Base-by-base conservation (phyloP, 1,140 invertebrate species). In the Heliconius hermathena region DNA sequence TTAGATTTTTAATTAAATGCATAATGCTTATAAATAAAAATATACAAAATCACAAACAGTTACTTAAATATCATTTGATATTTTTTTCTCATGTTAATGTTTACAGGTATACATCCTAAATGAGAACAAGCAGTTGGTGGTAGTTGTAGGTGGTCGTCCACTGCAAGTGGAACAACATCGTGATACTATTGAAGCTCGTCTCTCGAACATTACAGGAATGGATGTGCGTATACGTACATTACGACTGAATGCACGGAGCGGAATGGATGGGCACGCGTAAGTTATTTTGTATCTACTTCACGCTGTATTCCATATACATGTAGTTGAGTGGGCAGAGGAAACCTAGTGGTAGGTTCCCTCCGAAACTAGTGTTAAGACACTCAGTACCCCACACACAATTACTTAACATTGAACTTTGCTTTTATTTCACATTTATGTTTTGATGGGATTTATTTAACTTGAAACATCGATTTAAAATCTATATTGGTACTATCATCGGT, bases 51-150 rank as follows among this genome's bases (percentile, higher is more conserved):
- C 41, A 46, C 13, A 16, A 46, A 46, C 16, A 46, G 41, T 46
- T 46, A 46, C n/a, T 46, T 11, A 46, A 16, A 46, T 16, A 3
- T 5, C 3, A 46, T 46, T 46, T 46, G 3, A 4, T 46, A 46
- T 46, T 16, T 46, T 13, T 13, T 46, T 46, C 4, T 70, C n/a
- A 26, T 70, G 5, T 18, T 22, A 70, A 16, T 29, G 41, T 29
- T 70, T 70, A 2, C 83, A 97, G 97, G 96, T 98, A 2, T 98
- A 98, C 90, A 96, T 98, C 8, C 90, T 98, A 70, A 97, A 98
- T 82, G 97, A 98, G 86, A 96, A 96, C 52, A 97, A 97, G 82
- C 97, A 98, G 89, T 95, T 98, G 16, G 96, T 97, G 0, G 95
- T 98, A 87, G 97, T 97, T 0, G 95, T 98, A 78, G 97, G 96